These are phyloP conservation scores for Latrodectus geometricus DNA, from an alignment of 1,140 invertebrate genomes.

Conservation along the genomic window DNA sequence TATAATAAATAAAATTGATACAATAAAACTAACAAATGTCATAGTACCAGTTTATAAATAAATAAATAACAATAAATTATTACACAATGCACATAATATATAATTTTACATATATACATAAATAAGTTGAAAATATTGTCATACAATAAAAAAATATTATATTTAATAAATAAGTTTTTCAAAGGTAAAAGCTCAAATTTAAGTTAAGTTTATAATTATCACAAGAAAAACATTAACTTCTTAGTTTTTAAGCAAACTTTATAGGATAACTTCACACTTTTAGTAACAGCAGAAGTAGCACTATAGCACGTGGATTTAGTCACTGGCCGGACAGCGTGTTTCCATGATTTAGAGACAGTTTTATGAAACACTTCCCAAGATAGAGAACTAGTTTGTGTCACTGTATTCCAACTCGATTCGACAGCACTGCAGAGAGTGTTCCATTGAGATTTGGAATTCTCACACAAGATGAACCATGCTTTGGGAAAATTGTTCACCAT, in stretches of 20 bases:
- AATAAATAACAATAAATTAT: too few relatives aligned
- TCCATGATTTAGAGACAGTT: conserved; percentile 31
- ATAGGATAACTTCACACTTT: conserved; percentile 21
- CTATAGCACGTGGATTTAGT: conserved; percentile 4
- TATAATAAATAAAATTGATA: too few relatives aligned
- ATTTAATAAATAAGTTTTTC: too few relatives aligned
- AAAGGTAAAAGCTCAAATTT: too few relatives aligned
- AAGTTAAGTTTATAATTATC: too few relatives aligned
- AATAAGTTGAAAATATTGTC: too few relatives aligned
- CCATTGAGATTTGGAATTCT: conserved; percentile 30
- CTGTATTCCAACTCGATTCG: conserved; percentile 11
- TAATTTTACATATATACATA: too few relatives aligned
- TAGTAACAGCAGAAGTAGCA: conserved; percentile 7
- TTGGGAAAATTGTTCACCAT: not conserved
- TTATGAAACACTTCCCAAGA: conserved; percentile 28
- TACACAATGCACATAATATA: too few relatives aligned
- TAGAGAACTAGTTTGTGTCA: not conserved
- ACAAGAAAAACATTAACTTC: not conserved
- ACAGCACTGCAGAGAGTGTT: not conserved
- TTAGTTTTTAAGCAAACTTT: conserved; percentile 2
- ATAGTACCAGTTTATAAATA: too few relatives aligned
- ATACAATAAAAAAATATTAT: too few relatives aligned
- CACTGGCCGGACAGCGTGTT: conserved; percentile 9
- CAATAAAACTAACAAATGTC: too few relatives aligned
- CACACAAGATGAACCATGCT: conserved; percentile 4